Evolutionary conservation across 2,113 vertebrate genomes (phyloP).

Genomic region (Irena cyanogastra): DNA sequence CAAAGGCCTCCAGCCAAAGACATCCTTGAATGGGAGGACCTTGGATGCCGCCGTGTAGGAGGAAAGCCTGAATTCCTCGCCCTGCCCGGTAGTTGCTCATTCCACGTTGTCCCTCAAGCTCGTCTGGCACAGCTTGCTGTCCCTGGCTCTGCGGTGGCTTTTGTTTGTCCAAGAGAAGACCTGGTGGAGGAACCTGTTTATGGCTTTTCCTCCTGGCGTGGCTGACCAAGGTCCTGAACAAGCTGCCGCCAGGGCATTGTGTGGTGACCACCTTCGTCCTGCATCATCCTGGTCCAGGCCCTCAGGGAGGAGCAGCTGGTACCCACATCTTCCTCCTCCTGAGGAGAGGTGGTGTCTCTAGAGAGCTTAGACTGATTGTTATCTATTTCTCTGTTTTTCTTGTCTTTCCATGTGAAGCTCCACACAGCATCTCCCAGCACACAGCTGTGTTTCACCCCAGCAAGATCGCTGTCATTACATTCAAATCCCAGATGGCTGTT

Average conservation of each 20-base stretch:
- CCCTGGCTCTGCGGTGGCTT: not conserved
- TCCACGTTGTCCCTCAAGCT: not conserved
- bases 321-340: not conserved
- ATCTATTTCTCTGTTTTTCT: not conserved
- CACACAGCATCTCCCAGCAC: not conserved
- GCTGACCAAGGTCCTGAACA: not conserved
- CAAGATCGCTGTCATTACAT: not conserved
- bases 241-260: not conserved
- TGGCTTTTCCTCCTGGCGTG: not conserved
- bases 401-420: not conserved
- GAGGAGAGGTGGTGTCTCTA: not conserved
- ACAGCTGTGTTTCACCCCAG: not conserved
- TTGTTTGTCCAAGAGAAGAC: not conserved
- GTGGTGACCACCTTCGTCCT: not conserved
- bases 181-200: not conserved
- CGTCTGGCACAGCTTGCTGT: not conserved
- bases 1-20: conserved; percentile 64
- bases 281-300: not conserved
- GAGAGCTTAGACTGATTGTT: not conserved
- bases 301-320: not conserved
- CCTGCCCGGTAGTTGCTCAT: not conserved
- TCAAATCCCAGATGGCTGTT: not conserved
- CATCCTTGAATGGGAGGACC: conserved; percentile 47
- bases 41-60: not conserved
- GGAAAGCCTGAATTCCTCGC: rapidly evolving